Evolutionary conservation across 2,113 vertebrate genomes (phyloP).

Genomic region (Dryoscopus gambensis): DNA sequence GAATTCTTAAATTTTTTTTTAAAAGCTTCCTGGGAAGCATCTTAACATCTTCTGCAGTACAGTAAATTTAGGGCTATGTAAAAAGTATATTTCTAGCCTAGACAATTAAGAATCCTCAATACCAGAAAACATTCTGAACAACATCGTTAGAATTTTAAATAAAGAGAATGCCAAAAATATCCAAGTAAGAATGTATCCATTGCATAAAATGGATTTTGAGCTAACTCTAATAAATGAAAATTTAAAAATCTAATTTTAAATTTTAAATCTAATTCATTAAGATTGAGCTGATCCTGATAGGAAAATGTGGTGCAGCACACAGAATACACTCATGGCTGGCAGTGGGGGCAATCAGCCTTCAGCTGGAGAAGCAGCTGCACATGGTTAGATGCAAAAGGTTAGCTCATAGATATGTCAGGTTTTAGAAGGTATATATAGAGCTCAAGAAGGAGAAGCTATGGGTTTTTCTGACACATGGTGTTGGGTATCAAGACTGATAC

Average conservation of each 20-base stretch:
- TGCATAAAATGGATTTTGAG: background rate
- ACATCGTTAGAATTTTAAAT: background rate
- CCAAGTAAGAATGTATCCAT: background rate
- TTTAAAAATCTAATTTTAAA: too few species aligned
- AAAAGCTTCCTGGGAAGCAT: background rate
- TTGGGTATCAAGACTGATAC: background rate
- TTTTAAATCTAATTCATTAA: background rate
- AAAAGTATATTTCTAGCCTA: background rate
- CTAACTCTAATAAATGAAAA: background rate
- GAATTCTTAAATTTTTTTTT: background rate
- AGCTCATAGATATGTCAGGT: background rate
- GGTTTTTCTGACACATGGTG: background rate
- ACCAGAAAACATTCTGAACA: background rate
- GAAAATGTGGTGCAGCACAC: background rate
- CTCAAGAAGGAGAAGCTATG: background rate
- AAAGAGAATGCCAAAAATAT: background rate
- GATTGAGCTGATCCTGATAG: background rate
- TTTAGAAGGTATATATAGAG: background rate
- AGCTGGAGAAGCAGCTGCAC: background rate
- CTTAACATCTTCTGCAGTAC: background rate
- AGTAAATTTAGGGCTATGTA: background rate
- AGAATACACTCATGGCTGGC: background rate
- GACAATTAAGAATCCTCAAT: background rate
- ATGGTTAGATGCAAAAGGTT: background rate
- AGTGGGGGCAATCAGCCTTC: background rate